These are phyloP conservation scores for Metridium senile DNA, from an alignment of 92 coral and sea anemone genomes.

Conservation along the genomic window DNA sequence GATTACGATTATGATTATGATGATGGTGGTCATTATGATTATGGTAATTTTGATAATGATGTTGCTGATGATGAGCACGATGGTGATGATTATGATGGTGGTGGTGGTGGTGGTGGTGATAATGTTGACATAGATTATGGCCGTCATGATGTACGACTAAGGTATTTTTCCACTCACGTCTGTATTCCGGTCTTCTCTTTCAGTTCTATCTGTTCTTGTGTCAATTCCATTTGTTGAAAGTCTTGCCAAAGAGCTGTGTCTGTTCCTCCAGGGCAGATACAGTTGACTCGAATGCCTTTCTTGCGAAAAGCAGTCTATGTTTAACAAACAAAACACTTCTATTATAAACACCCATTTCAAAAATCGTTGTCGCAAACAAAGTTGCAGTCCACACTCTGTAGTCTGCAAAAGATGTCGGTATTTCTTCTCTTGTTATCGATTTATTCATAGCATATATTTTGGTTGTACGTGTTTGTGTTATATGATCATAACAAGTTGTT, in stretches of 20 bases:
- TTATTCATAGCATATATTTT: too few species aligned
- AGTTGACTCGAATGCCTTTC: constrained; percentile 87
- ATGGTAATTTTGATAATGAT: background rate
- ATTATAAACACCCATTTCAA: too few species aligned
- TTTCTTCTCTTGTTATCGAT: too few species aligned
- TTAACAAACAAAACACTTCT: constrained; percentile 1
- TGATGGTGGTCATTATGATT: background rate
- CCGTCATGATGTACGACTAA: background rate
- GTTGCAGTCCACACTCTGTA: too few species aligned
- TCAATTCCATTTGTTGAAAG: constrained; percentile 53
- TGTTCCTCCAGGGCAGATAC: constrained; percentile 88
- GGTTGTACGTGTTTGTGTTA: too few species aligned
- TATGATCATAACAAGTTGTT: too few species aligned
- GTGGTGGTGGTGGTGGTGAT: background rate
- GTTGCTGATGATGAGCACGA: background rate
- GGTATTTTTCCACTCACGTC: constrained; percentile 44
- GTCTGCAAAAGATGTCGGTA: too few species aligned
- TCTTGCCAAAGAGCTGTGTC: constrained; percentile 67
- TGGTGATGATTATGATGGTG: background rate
- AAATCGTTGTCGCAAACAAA: too few species aligned
- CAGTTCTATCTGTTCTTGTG: constrained; percentile 63
- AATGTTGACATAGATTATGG: background rate
- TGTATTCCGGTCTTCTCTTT: constrained; percentile 63
- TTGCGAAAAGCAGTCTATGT: constrained; percentile 68
- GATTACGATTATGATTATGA: background rate